Base-by-base conservation (phyloP, 2,113 vertebrate species). In the Semicossyphus pulcher region DNA sequence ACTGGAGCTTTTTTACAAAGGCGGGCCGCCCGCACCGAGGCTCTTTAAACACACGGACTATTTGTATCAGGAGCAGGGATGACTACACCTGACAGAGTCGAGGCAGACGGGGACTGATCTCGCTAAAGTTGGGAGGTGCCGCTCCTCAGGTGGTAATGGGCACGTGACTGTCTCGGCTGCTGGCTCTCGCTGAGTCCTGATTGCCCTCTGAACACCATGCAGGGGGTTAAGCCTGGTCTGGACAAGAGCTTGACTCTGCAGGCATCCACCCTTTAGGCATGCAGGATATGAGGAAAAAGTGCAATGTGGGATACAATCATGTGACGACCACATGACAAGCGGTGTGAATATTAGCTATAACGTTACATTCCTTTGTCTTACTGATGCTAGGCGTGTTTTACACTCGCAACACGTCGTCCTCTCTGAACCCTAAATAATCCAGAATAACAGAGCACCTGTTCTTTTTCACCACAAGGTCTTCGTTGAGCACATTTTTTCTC, bases 31-130 rank as follows among this genome's bases (percentile, higher is more conserved):
- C 78, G 66, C 54, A 62, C 61, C 10, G 31, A 53, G 48, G 20
- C 64, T 61, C 68, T 54, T 67, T 66, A 42, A 69, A 51, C 70
- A 76, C 73, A 53, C 23, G 28, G 21, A 76, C 57, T 48, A 48
- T 80, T 73, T 83, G 76, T 78, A 85, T 75, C 63, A 74, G 59
- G 39, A 56, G 58, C 44, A 7, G 10, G 66, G 66, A 72, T 23
- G 64, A 77, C 65, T 44, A 23, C 63, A 83, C 72, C 77, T 79
- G 88, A 86, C 41, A 64, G 65, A 48, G 39, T 10, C 37, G 75
- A 28, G 15, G 57, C 74, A 78, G 53, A 41, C 48, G 16, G 62
- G 15, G 37, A 74, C 32, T 4, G 25, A 51, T 41, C 48, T 41
- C 18, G 6, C 41, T 39, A 36, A 39, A 60, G 65, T 48, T 68